Evolutionary conservation across 2,797 vertebrate species (phyloP).

Genomic region (Typhlichthys subterraneus): DNA sequence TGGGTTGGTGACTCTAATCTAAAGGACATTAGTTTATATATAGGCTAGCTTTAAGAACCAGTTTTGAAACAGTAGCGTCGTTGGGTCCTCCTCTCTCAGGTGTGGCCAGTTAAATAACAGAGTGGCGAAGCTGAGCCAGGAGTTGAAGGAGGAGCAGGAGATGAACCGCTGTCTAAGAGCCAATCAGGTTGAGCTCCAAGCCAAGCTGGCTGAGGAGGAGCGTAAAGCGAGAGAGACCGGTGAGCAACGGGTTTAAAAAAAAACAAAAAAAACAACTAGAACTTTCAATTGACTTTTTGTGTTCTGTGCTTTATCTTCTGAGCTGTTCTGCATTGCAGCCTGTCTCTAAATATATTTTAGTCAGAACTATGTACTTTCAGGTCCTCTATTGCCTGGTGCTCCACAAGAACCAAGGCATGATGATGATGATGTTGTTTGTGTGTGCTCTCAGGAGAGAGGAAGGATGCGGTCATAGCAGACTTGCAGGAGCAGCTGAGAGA

Average conservation of each 20-base stretch:
- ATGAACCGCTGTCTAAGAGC: slow-evolving; percentile 94
- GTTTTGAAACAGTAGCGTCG: too few relatives aligned
- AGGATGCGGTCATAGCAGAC: slow-evolving; percentile 86
- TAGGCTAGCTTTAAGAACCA: too few relatives aligned
- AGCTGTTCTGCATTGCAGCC: too few relatives aligned
- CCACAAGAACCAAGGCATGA: not conserved
- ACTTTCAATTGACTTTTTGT: not conserved
- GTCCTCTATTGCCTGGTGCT: not conserved
- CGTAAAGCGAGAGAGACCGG: slow-evolving; percentile 79
- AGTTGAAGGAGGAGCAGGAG: slow-evolving; percentile 96
- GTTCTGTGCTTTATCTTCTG: not conserved
- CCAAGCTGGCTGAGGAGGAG: slow-evolving; percentile 89
- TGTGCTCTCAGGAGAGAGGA: slow-evolving; percentile 69
- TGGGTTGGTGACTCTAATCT: too few relatives aligned
- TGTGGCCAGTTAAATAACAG: slow-evolving; percentile 86
- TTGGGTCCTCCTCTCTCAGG: slow-evolving; percentile 60
- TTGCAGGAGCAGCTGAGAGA: slow-evolving; percentile 95
- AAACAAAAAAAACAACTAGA: not conserved
- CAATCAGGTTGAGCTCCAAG: slow-evolving; percentile 90
- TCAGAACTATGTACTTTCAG: not conserved
- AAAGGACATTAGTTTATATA: too few relatives aligned
- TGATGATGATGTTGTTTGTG: too few relatives aligned
- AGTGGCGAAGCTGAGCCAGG: slow-evolving; percentile 85
- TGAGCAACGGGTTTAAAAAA: slow-evolving; percentile 27
- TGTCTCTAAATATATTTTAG: too few relatives aligned